Conservation (phyloP, 2,797 vertebrate genomes). For the Artibeus lituratus region DNA sequence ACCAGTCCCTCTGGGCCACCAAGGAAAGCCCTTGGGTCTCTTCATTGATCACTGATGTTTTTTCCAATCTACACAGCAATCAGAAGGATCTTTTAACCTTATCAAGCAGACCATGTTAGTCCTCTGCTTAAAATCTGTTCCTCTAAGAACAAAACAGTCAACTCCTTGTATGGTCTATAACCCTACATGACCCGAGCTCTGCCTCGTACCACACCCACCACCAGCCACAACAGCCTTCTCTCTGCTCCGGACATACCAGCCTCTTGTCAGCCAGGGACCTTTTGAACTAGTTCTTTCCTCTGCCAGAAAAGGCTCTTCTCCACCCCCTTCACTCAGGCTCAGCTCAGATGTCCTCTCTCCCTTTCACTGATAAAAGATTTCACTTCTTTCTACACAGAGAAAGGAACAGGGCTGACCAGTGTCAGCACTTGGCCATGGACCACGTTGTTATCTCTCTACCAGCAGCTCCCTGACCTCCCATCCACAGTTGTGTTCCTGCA, state of each 20-base stretch:
- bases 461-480: not conserved
- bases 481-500: no score
- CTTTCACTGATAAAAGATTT: not conserved
- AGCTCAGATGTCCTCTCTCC: not conserved
- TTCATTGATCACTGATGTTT: not conserved
- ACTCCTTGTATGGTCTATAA: not conserved
- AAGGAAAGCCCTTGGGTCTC: not conserved
- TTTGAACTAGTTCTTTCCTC: not conserved
- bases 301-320: not conserved
- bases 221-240: not conserved
- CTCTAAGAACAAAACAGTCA: not conserved
- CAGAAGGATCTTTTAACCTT: not conserved
- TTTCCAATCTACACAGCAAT: not conserved
- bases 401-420: not conserved
- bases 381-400: not conserved
- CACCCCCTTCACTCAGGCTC: not conserved
- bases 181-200: not conserved
- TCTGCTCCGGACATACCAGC: not conserved
- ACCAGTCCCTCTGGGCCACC: not conserved
- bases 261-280: not conserved
- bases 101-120: no score
- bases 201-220: not conserved
- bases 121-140: not conserved
- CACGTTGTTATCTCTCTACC: not conserved
- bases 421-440: not conserved